Base-by-base conservation (phyloP, 1,140 invertebrate genomes). In the Olivierus martensii region DNA sequence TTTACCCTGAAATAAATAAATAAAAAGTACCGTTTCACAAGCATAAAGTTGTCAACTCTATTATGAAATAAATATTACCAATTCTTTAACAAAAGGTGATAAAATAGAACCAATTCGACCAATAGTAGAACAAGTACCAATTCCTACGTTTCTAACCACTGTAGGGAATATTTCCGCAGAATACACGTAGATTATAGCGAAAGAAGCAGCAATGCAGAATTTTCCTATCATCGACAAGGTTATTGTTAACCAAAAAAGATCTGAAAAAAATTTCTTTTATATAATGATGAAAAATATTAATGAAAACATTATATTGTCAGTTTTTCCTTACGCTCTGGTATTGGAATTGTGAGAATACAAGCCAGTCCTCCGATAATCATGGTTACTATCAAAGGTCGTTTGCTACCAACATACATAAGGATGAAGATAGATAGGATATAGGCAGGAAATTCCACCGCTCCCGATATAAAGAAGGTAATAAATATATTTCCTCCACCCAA, bases 81-180 rank as follows among this genome's bases (percentile, higher is more conserved):
- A 14, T 49, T 61, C 57, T 45, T 50, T 45, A 11, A 53, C 48
- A 22, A 54, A 82, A 9, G 85, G 83, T 2, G 84, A 80, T 42
- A 83, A 65, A 58, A 87, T 81, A 34, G 82, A 82, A 12, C 84
- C 84, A 51, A 87, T 68, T 51, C 85, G 69, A 7, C 84, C 85
- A 56, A 77, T 79, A 56, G 81, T 84, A 0, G 84, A 87, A 39
- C 81, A 76, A 4, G 81, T 70, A 1, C 90, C 90, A 49, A 93
- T 70, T 0, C 78, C 87, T 0, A 85, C 84, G 63, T 84, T 87
- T 50, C 87, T 71, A 39, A 90, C 79, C 6, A 83, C 78, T 1
- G 89, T 93, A 6, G 89, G 88, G 61, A 88, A 89, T 3, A 89
- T 65, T 69, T 94, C 88, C 1, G 87, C 86, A 0, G 87, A 88